Base-by-base conservation (phyloP, 2,888 invertebrate genomes). In the Synergus japonicus region DNA sequence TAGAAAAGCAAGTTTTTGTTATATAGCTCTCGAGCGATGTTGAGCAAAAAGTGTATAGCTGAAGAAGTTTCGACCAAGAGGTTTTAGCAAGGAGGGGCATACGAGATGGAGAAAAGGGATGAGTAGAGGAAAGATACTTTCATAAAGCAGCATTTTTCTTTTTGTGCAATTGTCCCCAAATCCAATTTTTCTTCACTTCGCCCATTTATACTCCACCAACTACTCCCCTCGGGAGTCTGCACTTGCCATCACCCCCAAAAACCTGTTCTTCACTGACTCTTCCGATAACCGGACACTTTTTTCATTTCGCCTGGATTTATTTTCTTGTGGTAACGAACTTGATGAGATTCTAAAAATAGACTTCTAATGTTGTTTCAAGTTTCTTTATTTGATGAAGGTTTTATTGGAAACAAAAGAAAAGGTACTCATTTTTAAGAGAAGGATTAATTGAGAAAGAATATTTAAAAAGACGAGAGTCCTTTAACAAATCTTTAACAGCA, bases 241-340 rank as follows among this genome's bases (percentile, higher is more conserved):
- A 76, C 29, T 44, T 37, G 29, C 58, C 60, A 60, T 49, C 15
- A 5, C 15, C 49, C 60, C 0, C 22, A 12, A 60, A 60, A 60
- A 60, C 64, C 60, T 76, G 76, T 43, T 44, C 44, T 63, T 63
- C 63, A 64, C 41, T 76, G 60, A 76, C 60, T 43, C 29, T 76
- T 76, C 44, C 44, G 63, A 76, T 63, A 76, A 76, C 63, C 63
- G 63, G 76, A 63, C 22, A 43, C 76, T 37, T 76, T 76, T 73
- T 37, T 3, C 78, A 80, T 46, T 4, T 41, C 15, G 78, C 82
- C 18, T 41, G 9, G 54, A 73, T 49, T 85, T 95, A 0, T 90
- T 92, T 49, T 82, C 94, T 18, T 91, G 93, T 80, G 93, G 91
- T 58, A 91, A 92, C 41, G 92, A 94, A 79, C 94, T 94, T 82